phyloP scores from a whole-genome alignment of 2,888 invertebrate genomes.

The Sinopyrophorus schimmeli region DNA sequence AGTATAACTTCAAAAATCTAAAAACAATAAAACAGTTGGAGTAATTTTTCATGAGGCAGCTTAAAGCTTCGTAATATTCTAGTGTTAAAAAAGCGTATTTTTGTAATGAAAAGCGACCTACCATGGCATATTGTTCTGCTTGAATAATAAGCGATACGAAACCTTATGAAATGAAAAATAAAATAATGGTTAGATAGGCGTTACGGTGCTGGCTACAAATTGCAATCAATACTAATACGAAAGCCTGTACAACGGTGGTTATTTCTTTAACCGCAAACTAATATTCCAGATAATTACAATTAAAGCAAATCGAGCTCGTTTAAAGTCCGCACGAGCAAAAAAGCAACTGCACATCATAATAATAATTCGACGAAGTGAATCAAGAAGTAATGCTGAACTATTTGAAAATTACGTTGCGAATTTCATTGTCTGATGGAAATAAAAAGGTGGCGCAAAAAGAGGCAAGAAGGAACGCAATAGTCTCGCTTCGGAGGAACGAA shows the following conservation, averaged over 20 bases:
- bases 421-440: conserved; percentile 38
- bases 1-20: no score
- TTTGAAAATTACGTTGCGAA: conserved; percentile 39
- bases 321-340: conserved; percentile 4
- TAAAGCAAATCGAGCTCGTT: conserved; percentile 19
- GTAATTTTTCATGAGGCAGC: no score
- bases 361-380: conserved; percentile 43
- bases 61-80: no score
- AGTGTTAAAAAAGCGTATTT: conserved; percentile 8
- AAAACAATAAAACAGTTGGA: no score
- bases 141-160: conserved; percentile 18
- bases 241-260: conserved; percentile 7
- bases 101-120: conserved; percentile 8
- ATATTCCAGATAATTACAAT: conserved; percentile 16
- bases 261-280: conserved; percentile 12
- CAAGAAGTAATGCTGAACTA: conserved; percentile 38
- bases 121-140: conserved; percentile 17
- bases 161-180: conserved; percentile 17
- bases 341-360: conserved; percentile 29
- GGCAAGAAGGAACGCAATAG: conserved; percentile 13
- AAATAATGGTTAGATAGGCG: conserved; percentile 11
- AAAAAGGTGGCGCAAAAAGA: conserved; percentile 5
- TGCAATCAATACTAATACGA: conserved; percentile 15
- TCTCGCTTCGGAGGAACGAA: conserved; percentile 15
- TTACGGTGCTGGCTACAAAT: conserved; percentile 10